These are phyloP conservation scores for Pogonomyrmex californicus DNA, from an alignment of 1,140 invertebrate genomes.

Conservation along the genomic window DNA sequence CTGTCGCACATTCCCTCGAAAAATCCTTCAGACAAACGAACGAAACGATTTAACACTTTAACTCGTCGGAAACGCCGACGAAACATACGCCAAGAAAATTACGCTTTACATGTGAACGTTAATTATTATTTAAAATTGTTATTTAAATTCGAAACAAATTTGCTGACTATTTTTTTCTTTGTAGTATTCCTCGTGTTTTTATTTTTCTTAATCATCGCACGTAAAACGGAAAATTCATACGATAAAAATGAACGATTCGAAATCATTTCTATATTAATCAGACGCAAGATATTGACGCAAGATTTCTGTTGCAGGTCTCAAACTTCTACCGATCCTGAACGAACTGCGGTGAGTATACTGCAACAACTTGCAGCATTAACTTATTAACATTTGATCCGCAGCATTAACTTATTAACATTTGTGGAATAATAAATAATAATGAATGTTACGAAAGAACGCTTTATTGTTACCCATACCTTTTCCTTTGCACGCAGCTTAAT, in stretches of 20 bases:
- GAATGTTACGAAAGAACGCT: constrained; percentile 71
- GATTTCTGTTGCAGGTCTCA: constrained; percentile 90
- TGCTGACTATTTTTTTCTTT: background rate
- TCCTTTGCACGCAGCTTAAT: constrained; percentile 65
- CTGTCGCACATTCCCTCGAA: background rate
- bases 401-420: constrained; percentile 75
- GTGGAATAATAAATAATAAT: constrained; percentile 78
- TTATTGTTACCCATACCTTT: constrained; percentile 74
- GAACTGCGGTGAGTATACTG: constrained; percentile 91
- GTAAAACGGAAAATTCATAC: background rate
- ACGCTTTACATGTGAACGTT: no score
- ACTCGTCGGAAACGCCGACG: no score
- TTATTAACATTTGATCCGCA: constrained; percentile 50
- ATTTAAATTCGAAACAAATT: background rate
- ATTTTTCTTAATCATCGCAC: background rate
- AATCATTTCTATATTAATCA: background rate
- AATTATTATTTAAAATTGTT: no score
- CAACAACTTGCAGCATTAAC: constrained; percentile 49
- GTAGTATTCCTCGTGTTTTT: background rate
- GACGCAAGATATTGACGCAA: background rate
- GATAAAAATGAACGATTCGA: background rate
- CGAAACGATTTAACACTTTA: background rate
- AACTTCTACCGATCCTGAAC: constrained; percentile 93
- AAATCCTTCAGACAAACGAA: background rate
- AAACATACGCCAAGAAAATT: no score